Evolutionary conservation across 2,113 vertebrate species (phyloP).

Genomic region (Notarius lentiginosus): DNA sequence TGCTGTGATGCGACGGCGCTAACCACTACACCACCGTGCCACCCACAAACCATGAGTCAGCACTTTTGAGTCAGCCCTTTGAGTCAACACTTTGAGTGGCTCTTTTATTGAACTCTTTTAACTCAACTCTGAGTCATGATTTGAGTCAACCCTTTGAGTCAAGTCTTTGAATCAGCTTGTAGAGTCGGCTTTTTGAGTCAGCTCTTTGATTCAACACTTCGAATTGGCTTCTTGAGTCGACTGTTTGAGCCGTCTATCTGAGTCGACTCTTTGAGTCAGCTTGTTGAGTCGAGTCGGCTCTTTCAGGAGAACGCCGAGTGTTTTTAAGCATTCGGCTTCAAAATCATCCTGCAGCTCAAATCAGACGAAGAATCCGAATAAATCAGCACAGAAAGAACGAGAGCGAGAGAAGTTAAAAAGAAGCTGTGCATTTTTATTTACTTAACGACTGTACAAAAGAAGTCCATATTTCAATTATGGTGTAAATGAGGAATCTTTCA

Average conservation of each 20-base stretch:
- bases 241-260: no score
- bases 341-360: not conserved
- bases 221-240: no score
- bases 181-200: not conserved
- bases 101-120: not conserved
- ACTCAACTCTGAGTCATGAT: not conserved
- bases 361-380: not conserved
- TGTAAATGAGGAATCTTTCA: constrained; percentile 19
- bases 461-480: constrained; percentile 27
- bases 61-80: not conserved
- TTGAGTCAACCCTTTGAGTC: not conserved
- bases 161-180: not conserved
- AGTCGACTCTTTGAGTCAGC: not conserved
- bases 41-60: not conserved
- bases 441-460: constrained; percentile 49
- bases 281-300: not conserved
- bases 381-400: not conserved
- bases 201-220: not conserved
- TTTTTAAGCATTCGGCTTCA: not conserved
- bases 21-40: no score
- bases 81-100: not conserved
- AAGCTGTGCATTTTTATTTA: constrained; percentile 29
- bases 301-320: not conserved
- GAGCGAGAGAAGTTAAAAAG: constrained; percentile 7
- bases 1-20: no score